These are phyloP conservation scores for Dolichotis patagonum DNA, from an alignment of 2,113 vertebrate genomes.

Conservation along the genomic window DNA sequence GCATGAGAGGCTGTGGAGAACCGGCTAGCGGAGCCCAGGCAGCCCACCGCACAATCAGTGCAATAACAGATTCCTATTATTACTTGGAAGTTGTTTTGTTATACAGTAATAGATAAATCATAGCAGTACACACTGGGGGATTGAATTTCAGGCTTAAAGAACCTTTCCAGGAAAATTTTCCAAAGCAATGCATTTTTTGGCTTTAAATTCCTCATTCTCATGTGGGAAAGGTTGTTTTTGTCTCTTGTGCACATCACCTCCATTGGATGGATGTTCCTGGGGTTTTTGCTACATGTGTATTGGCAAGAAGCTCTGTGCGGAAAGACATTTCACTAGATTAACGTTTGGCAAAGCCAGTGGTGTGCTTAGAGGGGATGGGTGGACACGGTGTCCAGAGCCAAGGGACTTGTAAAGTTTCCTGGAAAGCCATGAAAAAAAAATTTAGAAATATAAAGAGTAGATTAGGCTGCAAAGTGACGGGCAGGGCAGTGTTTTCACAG, in stretches of 20 bases:
- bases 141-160: slow-evolving; percentile 18
- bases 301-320: slow-evolving; percentile 39
- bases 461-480: background rate
- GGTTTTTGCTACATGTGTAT: background rate
- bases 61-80: background rate
- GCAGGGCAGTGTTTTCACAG: background rate
- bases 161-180: slow-evolving; percentile 3
- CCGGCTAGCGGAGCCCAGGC: background rate
- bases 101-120: background rate
- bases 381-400: slow-evolving; percentile 10
- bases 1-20: background rate
- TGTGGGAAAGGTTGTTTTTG: background rate
- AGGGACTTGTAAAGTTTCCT: slow-evolving; percentile 37
- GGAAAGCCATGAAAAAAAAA: slow-evolving; percentile 10
- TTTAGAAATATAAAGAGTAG: background rate
- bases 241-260: background rate
- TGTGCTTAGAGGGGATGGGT: slow-evolving; percentile 21
- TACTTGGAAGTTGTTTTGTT: background rate
- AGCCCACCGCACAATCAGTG: rapidly evolving
- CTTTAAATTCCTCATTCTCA: slow-evolving; percentile 41
- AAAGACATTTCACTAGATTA: slow-evolving; percentile 56
- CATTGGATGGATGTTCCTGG: slow-evolving; percentile 20
- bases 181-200: background rate
- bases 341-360: background rate
- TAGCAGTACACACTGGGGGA: background rate